phyloP scores from a whole-genome alignment of 1,140 invertebrate species.

The Ephestia elutella region DNA sequence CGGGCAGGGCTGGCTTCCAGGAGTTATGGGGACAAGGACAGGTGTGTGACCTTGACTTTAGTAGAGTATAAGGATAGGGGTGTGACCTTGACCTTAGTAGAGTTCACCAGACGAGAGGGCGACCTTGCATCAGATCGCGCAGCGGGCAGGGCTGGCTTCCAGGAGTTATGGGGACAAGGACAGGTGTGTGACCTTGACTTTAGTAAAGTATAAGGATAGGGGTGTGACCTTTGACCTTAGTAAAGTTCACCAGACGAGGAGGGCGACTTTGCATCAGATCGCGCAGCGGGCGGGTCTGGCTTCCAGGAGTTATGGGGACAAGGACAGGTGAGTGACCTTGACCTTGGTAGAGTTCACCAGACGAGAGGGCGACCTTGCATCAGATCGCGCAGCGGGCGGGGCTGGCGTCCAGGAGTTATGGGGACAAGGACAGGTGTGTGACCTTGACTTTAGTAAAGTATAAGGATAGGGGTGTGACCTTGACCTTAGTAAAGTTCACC shows the following conservation, averaged over 20 bases:
- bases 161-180: constrained; percentile 74
- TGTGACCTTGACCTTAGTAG: constrained; percentile 79
- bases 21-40: constrained; percentile 74
- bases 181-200: too few species aligned
- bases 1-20: constrained; percentile 73
- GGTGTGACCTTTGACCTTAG: too few species aligned
- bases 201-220: too few species aligned
- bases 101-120: constrained; percentile 82
- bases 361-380: too few species aligned
- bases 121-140: constrained; percentile 76
- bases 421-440: too few species aligned
- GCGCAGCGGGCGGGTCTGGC: constrained; percentile 71
- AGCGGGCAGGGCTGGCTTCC: constrained; percentile 73
- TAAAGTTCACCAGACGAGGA: constrained; percentile 83
- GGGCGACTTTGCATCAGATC: constrained; percentile 78
- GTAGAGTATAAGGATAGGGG: too few species aligned
- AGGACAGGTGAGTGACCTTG: constrained; percentile 27
- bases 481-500: too few species aligned
- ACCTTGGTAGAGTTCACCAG: too few species aligned
- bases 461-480: too few species aligned
- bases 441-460: too few species aligned
- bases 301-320: constrained; percentile 76
- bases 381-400: too few species aligned
- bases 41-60: constrained; percentile 18
- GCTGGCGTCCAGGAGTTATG: too few species aligned